These are phyloP conservation scores for Limnephilus auricula DNA, from an alignment of 2,888 invertebrate species.

Conservation along the genomic window DNA sequence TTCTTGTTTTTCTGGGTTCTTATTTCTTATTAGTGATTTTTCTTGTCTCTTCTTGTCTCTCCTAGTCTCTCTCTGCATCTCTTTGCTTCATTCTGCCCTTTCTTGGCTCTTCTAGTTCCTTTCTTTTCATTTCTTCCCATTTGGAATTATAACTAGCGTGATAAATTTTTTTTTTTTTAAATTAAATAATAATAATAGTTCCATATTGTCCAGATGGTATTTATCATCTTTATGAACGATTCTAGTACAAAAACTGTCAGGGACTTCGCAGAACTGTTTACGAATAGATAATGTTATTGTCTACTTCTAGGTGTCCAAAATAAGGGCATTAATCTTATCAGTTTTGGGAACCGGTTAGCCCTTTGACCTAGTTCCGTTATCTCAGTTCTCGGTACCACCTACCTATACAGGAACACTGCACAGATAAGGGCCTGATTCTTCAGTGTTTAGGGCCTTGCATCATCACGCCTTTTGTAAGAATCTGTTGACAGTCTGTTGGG, in stretches of 20 bases:
- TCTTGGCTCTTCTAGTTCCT: too few relatives aligned
- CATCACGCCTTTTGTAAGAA: constrained; percentile 8
- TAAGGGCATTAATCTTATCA: constrained; percentile 62
- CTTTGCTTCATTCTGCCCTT: too few relatives aligned
- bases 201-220: too few relatives aligned
- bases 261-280: background rate
- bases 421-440: constrained; percentile 36
- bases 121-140: too few relatives aligned
- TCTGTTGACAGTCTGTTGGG: background rate
- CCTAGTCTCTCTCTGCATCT: too few relatives aligned
- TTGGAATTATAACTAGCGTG: too few relatives aligned
- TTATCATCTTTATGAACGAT: background rate
- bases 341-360: constrained; percentile 58
- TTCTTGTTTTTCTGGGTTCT: too few relatives aligned
- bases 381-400: background rate
- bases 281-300: constrained; percentile 12
- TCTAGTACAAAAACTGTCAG: background rate
- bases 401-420: background rate
- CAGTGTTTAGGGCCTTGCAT: constrained; percentile 16
- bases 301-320: constrained; percentile 5
- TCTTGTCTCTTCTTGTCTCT: too few relatives aligned
- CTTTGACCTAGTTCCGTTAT: constrained; percentile 62
- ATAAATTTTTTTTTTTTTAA: too few relatives aligned
- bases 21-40: too few relatives aligned
- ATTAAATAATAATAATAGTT: too few relatives aligned